Conservation (phyloP, 2,888 invertebrate genomes). For the Heteropelma amictum region DNA sequence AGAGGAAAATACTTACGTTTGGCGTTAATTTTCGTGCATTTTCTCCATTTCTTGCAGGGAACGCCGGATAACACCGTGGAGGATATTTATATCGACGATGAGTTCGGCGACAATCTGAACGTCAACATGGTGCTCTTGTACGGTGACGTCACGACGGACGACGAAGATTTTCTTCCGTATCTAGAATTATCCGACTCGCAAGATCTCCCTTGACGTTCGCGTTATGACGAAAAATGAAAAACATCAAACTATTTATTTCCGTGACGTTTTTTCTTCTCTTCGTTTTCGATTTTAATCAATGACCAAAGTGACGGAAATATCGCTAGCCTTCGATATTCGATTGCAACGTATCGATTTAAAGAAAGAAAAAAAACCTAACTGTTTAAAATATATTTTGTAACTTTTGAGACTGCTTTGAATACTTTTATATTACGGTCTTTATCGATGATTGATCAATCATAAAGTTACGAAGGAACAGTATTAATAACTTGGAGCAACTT, state of each 20-base stretch:
- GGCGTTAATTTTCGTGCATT: background rate
- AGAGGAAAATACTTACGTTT: background rate
- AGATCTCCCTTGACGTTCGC: conserved; percentile 16
- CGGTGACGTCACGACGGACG: conserved; percentile 57
- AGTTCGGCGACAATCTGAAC: conserved; percentile 68
- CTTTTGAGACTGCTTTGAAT: conserved; percentile 28
- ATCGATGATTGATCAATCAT: conserved; percentile 12
- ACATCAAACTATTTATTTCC: conserved; percentile 36
- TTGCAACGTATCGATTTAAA: background rate
- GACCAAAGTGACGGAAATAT: conserved; percentile 36
- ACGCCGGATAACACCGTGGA: conserved; percentile 63
- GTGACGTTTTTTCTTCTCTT: background rate
- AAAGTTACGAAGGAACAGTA: conserved; percentile 40
- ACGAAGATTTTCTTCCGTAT: conserved; percentile 64
- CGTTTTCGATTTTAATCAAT: conserved; percentile 30
- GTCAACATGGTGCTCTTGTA: conserved; percentile 69
- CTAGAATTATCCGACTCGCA: conserved; percentile 42
- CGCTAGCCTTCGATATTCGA: conserved; percentile 1
- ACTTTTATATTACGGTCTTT: conserved; percentile 24
- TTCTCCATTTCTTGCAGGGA: conserved; percentile 57
- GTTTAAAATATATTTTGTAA: background rate
- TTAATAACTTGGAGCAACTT: conserved; percentile 37
- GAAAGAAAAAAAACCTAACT: background rate
- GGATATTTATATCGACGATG: conserved; percentile 72
- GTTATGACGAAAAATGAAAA: conserved; percentile 6